Conservation (phyloP, 2,113 vertebrate species). For the Rhodinocichla rosea region DNA sequence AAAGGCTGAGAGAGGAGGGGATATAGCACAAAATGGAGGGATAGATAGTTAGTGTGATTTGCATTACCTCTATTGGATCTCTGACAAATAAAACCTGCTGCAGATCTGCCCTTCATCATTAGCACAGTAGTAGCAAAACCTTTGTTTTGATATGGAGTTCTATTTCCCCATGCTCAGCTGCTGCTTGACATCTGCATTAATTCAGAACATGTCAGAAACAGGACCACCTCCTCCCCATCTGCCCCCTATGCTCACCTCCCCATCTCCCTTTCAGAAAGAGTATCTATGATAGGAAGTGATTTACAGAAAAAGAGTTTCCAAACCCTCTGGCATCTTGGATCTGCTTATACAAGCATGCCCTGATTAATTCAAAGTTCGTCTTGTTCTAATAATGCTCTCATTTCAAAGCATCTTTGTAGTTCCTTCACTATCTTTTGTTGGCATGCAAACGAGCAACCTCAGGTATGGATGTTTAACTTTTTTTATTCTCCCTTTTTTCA, state of each 20-base stretch:
- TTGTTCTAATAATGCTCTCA: constrained; percentile 33
- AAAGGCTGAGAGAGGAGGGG: not conserved
- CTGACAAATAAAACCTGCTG: not conserved
- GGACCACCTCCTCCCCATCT: not conserved
- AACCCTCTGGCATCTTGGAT: constrained; percentile 10
- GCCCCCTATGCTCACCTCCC: not conserved
- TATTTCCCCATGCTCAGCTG: not conserved
- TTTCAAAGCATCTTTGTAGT: constrained; percentile 56
- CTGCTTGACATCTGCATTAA: constrained; percentile 9
- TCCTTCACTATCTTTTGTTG: constrained; percentile 33
- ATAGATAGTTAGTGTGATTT: not conserved
- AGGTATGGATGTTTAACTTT: constrained; percentile 24
- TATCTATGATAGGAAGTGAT: not conserved
- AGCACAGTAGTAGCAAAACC: not conserved
- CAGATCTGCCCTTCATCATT: not conserved
- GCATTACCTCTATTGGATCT: not conserved
- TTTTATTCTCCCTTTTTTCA: constrained; percentile 18
- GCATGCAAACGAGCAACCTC: constrained; percentile 2
- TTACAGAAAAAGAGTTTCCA: constrained; percentile 53
- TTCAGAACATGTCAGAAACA: not conserved
- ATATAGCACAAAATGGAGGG: not conserved
- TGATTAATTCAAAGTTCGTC: constrained; percentile 56
- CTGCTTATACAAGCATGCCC: constrained; percentile 20
- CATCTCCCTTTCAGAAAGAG: not conserved
- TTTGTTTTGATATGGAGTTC: not conserved